Percentiles rank a stretch among this genome's conserved stretches.
phyloP scores from a whole-genome alignment of 2,113 vertebrate genomes.

The Halcyon malimbica region DNA sequence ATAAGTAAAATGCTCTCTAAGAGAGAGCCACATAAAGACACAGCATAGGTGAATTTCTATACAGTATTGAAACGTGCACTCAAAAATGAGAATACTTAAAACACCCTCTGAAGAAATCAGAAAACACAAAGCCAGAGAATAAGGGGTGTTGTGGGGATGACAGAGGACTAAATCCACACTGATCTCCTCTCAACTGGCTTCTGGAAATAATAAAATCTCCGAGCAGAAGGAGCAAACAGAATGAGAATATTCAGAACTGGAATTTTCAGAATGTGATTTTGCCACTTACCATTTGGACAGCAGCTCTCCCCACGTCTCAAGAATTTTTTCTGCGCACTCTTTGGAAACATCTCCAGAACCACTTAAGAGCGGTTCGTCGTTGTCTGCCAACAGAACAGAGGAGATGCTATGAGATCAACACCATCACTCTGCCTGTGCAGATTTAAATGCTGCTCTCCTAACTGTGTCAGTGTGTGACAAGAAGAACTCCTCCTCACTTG shows the following conservation, averaged over 20 bases:
- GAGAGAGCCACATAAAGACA: neutral
- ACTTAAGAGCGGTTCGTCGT: conserved; percentile 95
- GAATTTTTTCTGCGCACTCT: conserved; percentile 98
- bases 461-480: too few relatives aligned
- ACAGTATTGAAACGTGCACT: neutral
- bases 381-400: conserved; percentile 82
- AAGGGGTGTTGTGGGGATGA: neutral
- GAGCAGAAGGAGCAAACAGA: neutral
- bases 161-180: neutral
- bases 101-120: neutral
- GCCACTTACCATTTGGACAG: conserved; percentile 93
- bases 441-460: neutral
- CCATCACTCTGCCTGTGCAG: neutral
- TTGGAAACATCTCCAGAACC: conserved; percentile 98
- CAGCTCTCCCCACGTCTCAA: conserved; percentile 98
- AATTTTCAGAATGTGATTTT: neutral
- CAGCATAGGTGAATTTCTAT: neutral
- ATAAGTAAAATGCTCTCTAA: neutral
- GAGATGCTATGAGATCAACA: neutral
- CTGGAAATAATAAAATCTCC: neutral
- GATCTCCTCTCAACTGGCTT: neutral
- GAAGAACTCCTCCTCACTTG: neutral
- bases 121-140: neutral
- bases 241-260: neutral
- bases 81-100: neutral